Percentiles rank a stretch among this genome's conserved stretches.
phyloP scores from a whole-genome alignment of 2,888 invertebrate species.

The Nomada fucata region DNA sequence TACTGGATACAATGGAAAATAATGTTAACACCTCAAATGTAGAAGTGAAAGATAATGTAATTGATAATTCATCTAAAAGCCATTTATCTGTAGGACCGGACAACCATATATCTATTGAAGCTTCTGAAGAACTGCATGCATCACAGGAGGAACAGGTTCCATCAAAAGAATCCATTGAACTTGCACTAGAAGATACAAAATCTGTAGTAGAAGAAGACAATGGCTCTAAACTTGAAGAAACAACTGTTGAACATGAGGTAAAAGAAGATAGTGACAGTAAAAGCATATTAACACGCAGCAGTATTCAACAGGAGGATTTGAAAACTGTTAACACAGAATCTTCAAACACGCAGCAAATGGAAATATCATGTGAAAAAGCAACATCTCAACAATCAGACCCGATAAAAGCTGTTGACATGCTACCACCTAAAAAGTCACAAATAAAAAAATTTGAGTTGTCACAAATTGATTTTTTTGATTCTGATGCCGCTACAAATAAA shows the following conservation, averaged over 20 bases:
- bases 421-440: constrained; percentile 81
- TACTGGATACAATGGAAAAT: constrained; percentile 40
- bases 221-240: constrained; percentile 13
- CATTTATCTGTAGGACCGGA: constrained; percentile 35
- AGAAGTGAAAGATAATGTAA: constrained; percentile 35
- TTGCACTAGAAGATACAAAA: constrained; percentile 21
- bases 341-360: constrained; percentile 11
- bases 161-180: constrained; percentile 16
- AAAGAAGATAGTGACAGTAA: constrained; percentile 37
- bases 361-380: constrained; percentile 36
- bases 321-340: constrained; percentile 30
- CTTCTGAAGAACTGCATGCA: constrained; percentile 25
- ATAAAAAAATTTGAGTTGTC: constrained; percentile 82
- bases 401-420: constrained; percentile 63
- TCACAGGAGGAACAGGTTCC: constrained; percentile 14
- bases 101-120: constrained; percentile 24
- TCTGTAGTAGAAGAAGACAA: constrained; percentile 7
- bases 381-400: constrained; percentile 30
- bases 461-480: constrained; percentile 76
- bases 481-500: constrained; percentile 39
- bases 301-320: constrained; percentile 14
- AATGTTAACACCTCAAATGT: constrained; percentile 33
- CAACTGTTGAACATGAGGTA: constrained; percentile 27
- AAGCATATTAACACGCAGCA: constrained; percentile 8
- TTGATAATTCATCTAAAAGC: constrained; percentile 22